Conservation (phyloP, 2,888 invertebrate genomes). For the Cataglyphis livida region DNA sequence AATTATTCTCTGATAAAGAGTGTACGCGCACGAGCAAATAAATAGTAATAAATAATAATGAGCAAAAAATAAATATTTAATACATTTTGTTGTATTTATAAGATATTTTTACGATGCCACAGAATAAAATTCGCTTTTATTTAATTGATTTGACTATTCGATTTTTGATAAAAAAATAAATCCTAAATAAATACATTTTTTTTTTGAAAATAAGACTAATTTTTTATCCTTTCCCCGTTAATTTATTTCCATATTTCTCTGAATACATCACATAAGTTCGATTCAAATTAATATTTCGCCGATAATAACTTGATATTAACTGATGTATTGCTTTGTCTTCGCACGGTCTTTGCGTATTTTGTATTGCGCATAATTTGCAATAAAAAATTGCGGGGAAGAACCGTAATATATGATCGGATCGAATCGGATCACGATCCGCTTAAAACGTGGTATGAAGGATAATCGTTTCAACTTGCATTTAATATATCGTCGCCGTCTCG, state of each 20-base stretch:
- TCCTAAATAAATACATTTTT: not conserved
- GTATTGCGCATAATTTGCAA: slow-evolving; percentile 38
- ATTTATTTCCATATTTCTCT: slow-evolving; percentile 26
- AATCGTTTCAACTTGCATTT: slow-evolving; percentile 51
- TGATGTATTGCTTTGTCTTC: slow-evolving; percentile 23
- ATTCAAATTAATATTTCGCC: slow-evolving; percentile 31
- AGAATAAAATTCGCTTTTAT: not conserved
- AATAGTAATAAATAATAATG: too few relatives aligned
- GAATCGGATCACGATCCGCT: slow-evolving; percentile 40
- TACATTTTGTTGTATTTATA: too few relatives aligned
- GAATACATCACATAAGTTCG: slow-evolving; percentile 25
- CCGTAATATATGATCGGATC: slow-evolving; percentile 14
- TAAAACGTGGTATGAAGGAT: slow-evolving; percentile 38
- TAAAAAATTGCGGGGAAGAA: slow-evolving; percentile 24
- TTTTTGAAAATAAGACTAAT: not conserved
- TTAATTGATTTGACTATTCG: not conserved
- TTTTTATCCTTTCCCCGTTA: slow-evolving; percentile 12
- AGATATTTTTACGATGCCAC: too few relatives aligned
- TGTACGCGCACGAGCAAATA: not conserved
- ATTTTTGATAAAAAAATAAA: slow-evolving; percentile 6
- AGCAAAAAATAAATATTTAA: too few relatives aligned
- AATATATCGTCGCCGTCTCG: slow-evolving; percentile 33
- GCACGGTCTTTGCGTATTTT: slow-evolving; percentile 45
- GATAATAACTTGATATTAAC: slow-evolving; percentile 47
- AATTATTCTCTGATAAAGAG: not conserved